These are phyloP conservation scores for Epizoanthus scotinus DNA, from an alignment of 92 coral and sea anemone genomes.

Conservation along the genomic window DNA sequence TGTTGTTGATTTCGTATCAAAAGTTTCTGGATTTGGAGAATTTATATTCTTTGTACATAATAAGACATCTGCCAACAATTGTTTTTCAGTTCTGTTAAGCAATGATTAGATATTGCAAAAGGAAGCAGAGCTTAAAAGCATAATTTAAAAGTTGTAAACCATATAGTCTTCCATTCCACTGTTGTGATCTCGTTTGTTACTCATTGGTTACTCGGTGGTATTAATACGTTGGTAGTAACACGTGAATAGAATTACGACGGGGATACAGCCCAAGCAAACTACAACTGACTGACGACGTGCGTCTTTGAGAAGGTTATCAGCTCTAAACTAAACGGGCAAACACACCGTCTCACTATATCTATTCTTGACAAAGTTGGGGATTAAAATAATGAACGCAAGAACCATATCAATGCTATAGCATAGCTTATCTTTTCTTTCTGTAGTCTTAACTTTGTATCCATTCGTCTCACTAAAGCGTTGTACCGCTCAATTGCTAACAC, in stretches of 20 bases:
- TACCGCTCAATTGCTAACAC: constrained; percentile 69
- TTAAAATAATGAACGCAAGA: constrained; percentile 41
- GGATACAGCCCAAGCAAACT: constrained; percentile 53
- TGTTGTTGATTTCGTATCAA: too few relatives aligned
- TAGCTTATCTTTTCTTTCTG: constrained; percentile 47
- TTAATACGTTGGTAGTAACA: constrained; percentile 73
- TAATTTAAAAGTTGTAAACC: too few relatives aligned
- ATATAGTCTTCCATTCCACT: too few relatives aligned
- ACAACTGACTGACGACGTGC: constrained; percentile 66
- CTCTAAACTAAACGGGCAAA: constrained; percentile 70
- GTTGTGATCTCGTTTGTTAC: too few relatives aligned
- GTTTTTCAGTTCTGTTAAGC: too few relatives aligned
- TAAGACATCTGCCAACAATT: too few relatives aligned
- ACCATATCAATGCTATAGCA: constrained; percentile 51
- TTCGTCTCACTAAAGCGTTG: constrained; percentile 64
- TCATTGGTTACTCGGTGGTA: too few relatives aligned
- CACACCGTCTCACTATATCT: constrained; percentile 59
- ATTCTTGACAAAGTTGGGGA: constrained; percentile 59
- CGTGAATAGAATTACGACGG: constrained; percentile 50
- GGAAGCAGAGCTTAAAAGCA: too few relatives aligned
- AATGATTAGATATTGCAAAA: too few relatives aligned
- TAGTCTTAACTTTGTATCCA: constrained; percentile 43
- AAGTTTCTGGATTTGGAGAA: too few relatives aligned
- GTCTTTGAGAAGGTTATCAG: constrained; percentile 32
- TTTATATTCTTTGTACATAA: too few relatives aligned